A percentile compares a stretch with the other conserved stretches of the same genome.
These are phyloP conservation scores for Dolichomitus sp. DNA, from an alignment of 2,888 invertebrate genomes.

Conservation along the genomic window DNA sequence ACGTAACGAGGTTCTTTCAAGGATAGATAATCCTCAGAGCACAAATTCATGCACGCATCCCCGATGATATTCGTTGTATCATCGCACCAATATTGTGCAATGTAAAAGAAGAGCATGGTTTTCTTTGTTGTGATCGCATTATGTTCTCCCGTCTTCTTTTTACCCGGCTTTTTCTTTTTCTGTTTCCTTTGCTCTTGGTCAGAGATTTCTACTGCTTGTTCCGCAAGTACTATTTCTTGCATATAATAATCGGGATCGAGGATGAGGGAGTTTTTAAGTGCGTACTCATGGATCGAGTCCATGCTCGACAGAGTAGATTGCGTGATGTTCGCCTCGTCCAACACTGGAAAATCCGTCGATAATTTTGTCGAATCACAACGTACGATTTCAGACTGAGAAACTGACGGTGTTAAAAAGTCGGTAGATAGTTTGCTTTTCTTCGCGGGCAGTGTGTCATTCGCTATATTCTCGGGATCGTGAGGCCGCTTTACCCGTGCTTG, in stretches of 20 bases:
- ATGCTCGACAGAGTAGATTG: neutral
- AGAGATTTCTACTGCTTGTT: too few species aligned
- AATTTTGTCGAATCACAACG: neutral
- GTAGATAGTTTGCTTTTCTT: neutral
- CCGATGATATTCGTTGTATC: neutral
- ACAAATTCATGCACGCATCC: conserved; percentile 15
- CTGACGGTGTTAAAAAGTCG: neutral
- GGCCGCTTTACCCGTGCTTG: neutral
- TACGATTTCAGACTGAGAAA: neutral
- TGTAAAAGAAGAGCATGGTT: conserved; percentile 9
- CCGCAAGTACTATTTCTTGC: conserved; percentile 8
- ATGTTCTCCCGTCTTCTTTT: neutral
- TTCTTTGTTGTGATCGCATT: neutral
- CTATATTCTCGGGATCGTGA: neutral
- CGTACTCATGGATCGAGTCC: neutral
- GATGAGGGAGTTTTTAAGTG: conserved; percentile 16
- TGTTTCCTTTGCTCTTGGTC: neutral
- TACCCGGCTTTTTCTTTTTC: neutral
- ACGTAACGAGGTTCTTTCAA: conserved; percentile 6
- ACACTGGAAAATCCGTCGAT: neutral
- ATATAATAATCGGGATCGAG: conserved; percentile 16
- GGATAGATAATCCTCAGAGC: conserved; percentile 22
- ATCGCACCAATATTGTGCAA: conserved; percentile 13
- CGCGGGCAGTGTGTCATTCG: neutral
- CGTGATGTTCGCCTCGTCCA: neutral